These are phyloP conservation scores for Terrapene triunguis DNA, from an alignment of 2,113 vertebrate genomes.

Conservation along the genomic window DNA sequence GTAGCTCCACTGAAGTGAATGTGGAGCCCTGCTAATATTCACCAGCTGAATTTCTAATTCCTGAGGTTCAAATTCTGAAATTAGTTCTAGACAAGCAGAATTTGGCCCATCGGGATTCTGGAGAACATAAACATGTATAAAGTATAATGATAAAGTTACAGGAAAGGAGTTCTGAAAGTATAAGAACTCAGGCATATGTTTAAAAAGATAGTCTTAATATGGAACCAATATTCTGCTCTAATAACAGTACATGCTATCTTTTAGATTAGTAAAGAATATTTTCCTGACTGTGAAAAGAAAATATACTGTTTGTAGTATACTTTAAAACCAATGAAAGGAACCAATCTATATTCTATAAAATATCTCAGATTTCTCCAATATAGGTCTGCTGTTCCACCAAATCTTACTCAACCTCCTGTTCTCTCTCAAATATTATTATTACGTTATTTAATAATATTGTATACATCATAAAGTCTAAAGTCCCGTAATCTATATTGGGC, in stretches of 20 bases:
- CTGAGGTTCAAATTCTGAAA: neutral
- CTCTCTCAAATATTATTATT: neutral
- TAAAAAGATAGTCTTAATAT: neutral
- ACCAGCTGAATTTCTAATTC: neutral
- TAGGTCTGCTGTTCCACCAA: neutral
- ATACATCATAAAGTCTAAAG: no score
- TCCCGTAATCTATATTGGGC: no score
- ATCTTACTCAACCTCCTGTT: neutral
- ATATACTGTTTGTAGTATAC: neutral
- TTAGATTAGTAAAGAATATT: neutral
- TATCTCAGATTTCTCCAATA: neutral
- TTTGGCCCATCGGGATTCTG: neutral
- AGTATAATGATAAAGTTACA: neutral
- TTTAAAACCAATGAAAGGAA: neutral
- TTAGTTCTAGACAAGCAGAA: neutral
- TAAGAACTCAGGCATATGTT: neutral
- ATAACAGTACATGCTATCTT: rapidly evolving
- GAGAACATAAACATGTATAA: neutral
- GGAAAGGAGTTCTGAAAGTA: neutral
- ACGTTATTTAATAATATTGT: no score
- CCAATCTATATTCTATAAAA: neutral
- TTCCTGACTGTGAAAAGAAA: neutral
- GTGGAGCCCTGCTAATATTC: neutral
- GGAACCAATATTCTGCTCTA: neutral
- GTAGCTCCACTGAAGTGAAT: neutral